Conservation (phyloP, 2,797 vertebrate genomes). For the Phoeniculus purpureus region DNA sequence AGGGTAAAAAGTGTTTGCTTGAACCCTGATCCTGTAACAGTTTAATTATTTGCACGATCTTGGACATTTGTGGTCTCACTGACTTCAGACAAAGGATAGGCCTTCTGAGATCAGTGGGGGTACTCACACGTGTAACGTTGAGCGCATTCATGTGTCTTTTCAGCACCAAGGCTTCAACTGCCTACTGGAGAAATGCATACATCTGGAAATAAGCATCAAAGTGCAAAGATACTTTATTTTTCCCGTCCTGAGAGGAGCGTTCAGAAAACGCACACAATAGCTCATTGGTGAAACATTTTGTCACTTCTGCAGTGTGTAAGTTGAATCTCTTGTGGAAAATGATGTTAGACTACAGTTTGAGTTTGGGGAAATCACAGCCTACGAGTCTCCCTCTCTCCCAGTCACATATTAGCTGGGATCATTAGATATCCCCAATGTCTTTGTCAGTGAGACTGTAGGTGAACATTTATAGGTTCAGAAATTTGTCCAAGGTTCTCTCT, state of each 20-base stretch:
- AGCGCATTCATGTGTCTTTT: slow-evolving; percentile 25
- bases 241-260: not conserved
- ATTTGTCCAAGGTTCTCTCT: slow-evolving; percentile 71
- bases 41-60: slow-evolving; percentile 40
- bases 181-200: slow-evolving; percentile 13
- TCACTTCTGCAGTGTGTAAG: slow-evolving; percentile 34
- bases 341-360: not conserved
- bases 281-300: slow-evolving; percentile 56
- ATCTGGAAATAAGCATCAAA: slow-evolving; percentile 48
- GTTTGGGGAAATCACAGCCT: not conserved
- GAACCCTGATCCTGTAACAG: not conserved
- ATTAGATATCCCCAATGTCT: slow-evolving; percentile 2
- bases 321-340: slow-evolving; percentile 46
- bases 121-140: not conserved
- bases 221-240: not conserved
- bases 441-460: slow-evolving; percentile 42
- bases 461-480: slow-evolving; percentile 66
- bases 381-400: not conserved
- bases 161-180: slow-evolving; percentile 26
- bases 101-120: slow-evolving; percentile 60
- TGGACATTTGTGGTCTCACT: not conserved
- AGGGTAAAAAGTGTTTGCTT: not conserved
- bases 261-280: slow-evolving; percentile 31
- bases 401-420: not conserved
- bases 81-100: slow-evolving; percentile 24